phyloP scores from a whole-genome alignment of 2,113 vertebrate genomes.

The Prunella himalayana region DNA sequence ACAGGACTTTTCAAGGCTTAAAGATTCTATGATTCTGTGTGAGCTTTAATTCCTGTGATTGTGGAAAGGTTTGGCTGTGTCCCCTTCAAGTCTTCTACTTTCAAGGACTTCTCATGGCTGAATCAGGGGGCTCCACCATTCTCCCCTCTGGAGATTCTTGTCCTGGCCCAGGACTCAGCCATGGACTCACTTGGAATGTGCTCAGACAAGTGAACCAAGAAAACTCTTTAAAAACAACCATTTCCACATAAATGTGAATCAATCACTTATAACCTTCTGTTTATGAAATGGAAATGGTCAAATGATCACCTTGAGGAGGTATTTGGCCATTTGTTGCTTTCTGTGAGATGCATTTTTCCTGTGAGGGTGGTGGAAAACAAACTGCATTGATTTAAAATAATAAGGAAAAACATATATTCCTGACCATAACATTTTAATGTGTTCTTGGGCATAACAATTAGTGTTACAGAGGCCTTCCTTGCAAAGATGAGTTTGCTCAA shows the following conservation, averaged over 20 bases:
- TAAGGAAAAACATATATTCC: not conserved
- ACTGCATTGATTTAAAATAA: not conserved
- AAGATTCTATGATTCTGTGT: not conserved
- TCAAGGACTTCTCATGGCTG: not conserved
- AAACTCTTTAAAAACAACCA: not conserved
- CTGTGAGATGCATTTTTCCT: not conserved
- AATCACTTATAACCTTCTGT: not conserved
- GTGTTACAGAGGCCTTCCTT: not conserved
- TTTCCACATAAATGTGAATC: not conserved
- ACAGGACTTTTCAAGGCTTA: not conserved
- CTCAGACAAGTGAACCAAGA: not conserved
- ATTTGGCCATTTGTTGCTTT: not conserved
- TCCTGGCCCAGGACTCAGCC: not conserved
- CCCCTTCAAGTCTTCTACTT: not conserved
- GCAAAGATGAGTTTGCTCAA: not conserved
- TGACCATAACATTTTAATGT: not conserved
- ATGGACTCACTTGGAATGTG: rapidly evolving
- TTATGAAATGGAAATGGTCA: not conserved
- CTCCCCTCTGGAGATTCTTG: not conserved
- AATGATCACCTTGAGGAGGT: not conserved
- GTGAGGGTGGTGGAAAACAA: not conserved
- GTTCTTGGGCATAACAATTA: not conserved
- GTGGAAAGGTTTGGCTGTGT: not conserved
- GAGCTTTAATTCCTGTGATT: not conserved
- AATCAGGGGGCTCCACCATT: rapidly evolving